Evolutionary conservation across 2,888 invertebrate genomes (phyloP), one percentile per base, ranked within the genome.

Genomic region (Caenorhabditis sp.): DNA sequence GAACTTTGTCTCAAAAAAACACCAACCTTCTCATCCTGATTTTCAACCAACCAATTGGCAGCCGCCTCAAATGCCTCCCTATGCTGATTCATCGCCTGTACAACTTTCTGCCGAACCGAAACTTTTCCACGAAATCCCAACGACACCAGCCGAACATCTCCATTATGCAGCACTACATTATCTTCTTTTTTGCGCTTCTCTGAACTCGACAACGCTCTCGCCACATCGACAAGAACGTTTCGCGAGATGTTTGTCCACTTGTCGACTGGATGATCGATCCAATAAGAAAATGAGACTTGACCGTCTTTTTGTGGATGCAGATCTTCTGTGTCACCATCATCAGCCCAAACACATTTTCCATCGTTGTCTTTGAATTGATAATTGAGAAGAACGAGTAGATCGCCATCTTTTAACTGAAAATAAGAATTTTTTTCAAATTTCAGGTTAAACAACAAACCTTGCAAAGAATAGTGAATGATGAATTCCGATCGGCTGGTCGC

Each of bases 21-120:
- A 6, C 10, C 43, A 12, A 43, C 43, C 43, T 43, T 62, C 19
- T 43, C 60, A 50, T 95, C 93, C 90, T 97, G 97, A 89, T 93
- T 91, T 31, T 91, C 90, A 54, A 94, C 92, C 88, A 97, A 93
- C 97, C 97, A 99, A 84, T 93, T 92, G 57, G 95, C 95, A 12
- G 96, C 94, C 93, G 68, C 93, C 87, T 93, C 93, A 90, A 97
- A 97, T 89, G 95, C 93, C 78, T 93, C 92, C 89, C 93, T 91
- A 90, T 97, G 97, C 87, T 94, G 93, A 78, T 93, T 93, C 0
- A 93, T 92, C 19, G 93, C 91, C 63, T 95, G 89, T 6, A 93
- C 93, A 68, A 94, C 89, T 89, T 93, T 93, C 49, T 77, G 81
- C 26, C 55, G 58, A 1, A 82, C 62, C 0, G 75, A 64, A n/a